A percentile compares a stretch with the other conserved stretches of the same genome.
Evolutionary conservation across 2,888 invertebrate species (phyloP).

Genomic region (Metallyticus violacea): DNA sequence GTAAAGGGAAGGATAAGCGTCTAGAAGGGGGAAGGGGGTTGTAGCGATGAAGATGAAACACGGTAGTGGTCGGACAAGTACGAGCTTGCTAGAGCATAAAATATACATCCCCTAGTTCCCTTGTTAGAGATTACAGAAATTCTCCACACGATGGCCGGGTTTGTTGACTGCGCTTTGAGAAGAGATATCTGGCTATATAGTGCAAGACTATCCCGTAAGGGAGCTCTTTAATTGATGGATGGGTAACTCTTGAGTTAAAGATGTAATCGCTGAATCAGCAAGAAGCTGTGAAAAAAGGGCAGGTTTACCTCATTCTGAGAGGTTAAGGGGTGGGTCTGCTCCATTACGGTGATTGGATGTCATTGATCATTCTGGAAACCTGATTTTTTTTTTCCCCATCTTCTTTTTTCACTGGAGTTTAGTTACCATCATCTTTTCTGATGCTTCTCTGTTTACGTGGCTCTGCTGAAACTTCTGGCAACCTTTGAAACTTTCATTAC

Average conservation of each 20-base stretch:
- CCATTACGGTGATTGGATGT: neutral
- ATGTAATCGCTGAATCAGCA: neutral
- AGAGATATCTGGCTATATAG: too few species aligned
- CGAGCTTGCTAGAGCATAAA: too few species aligned
- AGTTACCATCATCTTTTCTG: neutral
- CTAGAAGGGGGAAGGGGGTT: too few species aligned
- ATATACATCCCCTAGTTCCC: neutral
- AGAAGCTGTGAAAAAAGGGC: neutral
- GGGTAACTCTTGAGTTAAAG: neutral
- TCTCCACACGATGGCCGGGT: neutral
- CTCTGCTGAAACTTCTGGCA: too few species aligned
- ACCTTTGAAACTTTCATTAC: too few species aligned
- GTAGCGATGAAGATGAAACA: neutral
- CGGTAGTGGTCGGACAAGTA: neutral
- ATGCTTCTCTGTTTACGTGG: neutral
- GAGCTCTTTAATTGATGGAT: neutral
- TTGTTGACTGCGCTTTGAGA: neutral
- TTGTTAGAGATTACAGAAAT: neutral
- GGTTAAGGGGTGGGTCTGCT: neutral
- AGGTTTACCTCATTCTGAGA: neutral
- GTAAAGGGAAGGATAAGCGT: neutral
- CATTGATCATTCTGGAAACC: neutral
- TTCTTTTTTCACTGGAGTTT: neutral
- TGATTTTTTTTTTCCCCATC: neutral
- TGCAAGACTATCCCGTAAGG: too few species aligned